Conservation (phyloP, 2,797 vertebrate species). For the Sebastes taczanowskii region DNA sequence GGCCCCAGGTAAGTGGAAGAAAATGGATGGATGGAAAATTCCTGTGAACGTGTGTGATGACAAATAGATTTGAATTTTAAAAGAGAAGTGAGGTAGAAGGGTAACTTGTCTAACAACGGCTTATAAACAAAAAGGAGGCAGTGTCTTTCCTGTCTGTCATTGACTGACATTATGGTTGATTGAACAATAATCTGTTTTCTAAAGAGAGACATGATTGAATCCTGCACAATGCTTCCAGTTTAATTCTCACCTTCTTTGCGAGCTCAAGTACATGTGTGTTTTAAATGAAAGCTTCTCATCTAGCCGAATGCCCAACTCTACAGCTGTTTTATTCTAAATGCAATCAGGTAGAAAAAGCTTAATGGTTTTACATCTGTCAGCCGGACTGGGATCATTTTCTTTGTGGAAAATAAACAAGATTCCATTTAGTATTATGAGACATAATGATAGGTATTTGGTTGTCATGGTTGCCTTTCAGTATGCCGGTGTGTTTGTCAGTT, state of each 20-base stretch:
- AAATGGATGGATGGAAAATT: no score
- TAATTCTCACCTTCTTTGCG: not conserved
- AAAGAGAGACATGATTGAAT: not conserved
- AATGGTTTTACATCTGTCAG: not conserved
- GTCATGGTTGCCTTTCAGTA: constrained; percentile 48
- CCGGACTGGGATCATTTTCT: not conserved
- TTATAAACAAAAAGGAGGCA: not conserved
- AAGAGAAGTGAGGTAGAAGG: not conserved
- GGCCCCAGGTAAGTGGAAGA: no score
- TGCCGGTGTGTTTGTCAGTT: constrained; percentile 14
- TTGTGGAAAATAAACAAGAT: not conserved
- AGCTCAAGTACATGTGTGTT: not conserved
- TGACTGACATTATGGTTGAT: not conserved
- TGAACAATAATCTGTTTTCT: no score
- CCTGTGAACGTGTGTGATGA: not conserved
- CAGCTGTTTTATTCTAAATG: not conserved
- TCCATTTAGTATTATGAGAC: constrained; percentile 11
- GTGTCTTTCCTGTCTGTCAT: not conserved
- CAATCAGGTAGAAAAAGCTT: not conserved
- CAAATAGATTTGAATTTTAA: not conserved
- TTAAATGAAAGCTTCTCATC: not conserved
- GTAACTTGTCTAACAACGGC: not conserved
- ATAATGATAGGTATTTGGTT: constrained; percentile 44
- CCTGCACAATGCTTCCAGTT: not conserved
- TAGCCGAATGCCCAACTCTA: not conserved